Conservation (phyloP, 1,140 invertebrate genomes). For the Drosophila sproati region DNA sequence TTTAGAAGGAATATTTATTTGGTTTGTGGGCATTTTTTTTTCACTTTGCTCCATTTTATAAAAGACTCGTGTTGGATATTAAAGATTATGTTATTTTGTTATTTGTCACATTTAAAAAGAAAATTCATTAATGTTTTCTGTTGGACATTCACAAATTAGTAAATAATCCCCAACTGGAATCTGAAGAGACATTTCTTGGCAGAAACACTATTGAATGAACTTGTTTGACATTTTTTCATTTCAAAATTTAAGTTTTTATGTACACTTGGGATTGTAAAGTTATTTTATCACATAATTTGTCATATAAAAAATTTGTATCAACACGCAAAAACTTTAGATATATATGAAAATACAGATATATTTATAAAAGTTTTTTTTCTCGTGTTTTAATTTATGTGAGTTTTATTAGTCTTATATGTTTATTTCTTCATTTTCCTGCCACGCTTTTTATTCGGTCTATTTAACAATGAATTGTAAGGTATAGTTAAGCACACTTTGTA, state of each 20-base stretch:
- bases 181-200: background rate
- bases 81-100: constrained; percentile 48
- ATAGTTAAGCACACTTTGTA: background rate
- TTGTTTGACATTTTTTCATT: background rate
- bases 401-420: constrained; percentile 1
- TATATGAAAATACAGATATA: constrained; percentile 10
- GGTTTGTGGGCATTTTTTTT: constrained; percentile 13
- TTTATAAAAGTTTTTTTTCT: constrained; percentile 8
- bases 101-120: constrained; percentile 18
- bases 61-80: constrained; percentile 56
- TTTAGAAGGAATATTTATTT: constrained; percentile 25
- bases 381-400: constrained; percentile 25
- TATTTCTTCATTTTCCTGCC: background rate
- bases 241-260: background rate
- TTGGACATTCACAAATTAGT: background rate
- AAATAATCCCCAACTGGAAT: background rate
- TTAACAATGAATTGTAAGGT: no score
- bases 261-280: background rate
- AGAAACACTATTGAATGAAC: background rate
- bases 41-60: constrained; percentile 37
- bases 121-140: constrained; percentile 14
- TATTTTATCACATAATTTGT: background rate
- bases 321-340: constrained; percentile 9
- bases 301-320: constrained; percentile 9
- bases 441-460: constrained; percentile 1